These are phyloP conservation scores for Theropithecus gelada DNA, from an alignment of 2,113 vertebrate species.

Conservation along the genomic window DNA sequence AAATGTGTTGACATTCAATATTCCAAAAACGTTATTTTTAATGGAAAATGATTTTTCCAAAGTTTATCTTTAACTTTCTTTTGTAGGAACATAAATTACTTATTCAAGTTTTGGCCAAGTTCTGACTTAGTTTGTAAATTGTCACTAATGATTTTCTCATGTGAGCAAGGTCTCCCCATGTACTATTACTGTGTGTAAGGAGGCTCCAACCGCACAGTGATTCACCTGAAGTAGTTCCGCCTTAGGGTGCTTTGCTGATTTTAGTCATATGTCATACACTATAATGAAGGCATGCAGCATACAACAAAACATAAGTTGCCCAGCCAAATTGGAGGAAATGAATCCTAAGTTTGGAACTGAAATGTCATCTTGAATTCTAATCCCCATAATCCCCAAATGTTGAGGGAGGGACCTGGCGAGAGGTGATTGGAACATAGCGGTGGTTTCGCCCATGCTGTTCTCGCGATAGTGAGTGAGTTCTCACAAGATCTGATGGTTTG, in stretches of 20 bases:
- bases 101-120: background rate
- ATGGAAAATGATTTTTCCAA: background rate
- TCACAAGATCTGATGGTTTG: too few relatives aligned
- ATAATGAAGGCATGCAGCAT: background rate
- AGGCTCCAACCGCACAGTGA: background rate
- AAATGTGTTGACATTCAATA: background rate
- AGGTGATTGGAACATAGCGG: too few relatives aligned
- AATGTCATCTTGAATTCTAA: too few relatives aligned
- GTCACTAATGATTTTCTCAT: background rate
- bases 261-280: background rate
- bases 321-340: background rate
- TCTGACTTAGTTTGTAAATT: background rate
- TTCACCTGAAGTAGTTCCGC: background rate
- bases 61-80: background rate
- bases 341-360: background rate
- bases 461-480: too few relatives aligned
- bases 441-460: too few relatives aligned
- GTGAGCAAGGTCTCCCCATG: background rate
- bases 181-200: background rate
- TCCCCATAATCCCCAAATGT: too few relatives aligned
- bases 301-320: background rate
- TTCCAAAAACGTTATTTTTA: background rate
- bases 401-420: too few relatives aligned
- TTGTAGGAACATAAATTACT: background rate
- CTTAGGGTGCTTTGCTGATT: fast-evolving